Evolutionary conservation across 1,140 invertebrate species (phyloP).

Genomic region (Drosophila repletoides): DNA sequence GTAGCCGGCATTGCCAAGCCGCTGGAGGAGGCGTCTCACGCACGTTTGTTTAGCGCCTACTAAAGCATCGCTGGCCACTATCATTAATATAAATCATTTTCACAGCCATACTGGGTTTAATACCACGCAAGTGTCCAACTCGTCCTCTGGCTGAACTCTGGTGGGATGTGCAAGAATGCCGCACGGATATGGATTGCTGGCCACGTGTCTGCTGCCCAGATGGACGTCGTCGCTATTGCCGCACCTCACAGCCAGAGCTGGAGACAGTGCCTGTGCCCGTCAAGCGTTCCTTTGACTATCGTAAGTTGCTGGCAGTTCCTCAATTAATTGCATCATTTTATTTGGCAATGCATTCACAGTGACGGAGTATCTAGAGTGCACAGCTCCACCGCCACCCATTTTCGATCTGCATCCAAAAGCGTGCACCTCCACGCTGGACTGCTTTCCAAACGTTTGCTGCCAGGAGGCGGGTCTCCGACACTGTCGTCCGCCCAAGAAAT

Average conservation of each 20-base stretch:
- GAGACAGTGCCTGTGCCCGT: constrained; percentile 85
- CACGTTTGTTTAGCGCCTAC: constrained; percentile 83
- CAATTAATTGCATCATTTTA: not conserved
- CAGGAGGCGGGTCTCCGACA: constrained; percentile 87
- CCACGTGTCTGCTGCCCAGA: constrained; percentile 88
- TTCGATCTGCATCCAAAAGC: constrained; percentile 87
- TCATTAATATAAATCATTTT: not conserved
- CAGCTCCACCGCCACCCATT: constrained; percentile 85
- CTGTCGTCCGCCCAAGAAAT: constrained; percentile 87
- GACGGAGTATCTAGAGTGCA: constrained; percentile 87
- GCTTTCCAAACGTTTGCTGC: constrained; percentile 89
- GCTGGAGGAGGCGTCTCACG: constrained; percentile 83
- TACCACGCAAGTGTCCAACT: constrained; percentile 86
- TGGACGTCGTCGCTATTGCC: constrained; percentile 85
- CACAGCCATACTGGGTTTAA: constrained; percentile 86
- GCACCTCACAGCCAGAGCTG: constrained; percentile 85
- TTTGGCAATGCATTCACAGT: too few relatives aligned
- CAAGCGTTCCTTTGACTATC: constrained; percentile 82
- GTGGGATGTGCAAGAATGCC: constrained; percentile 86
- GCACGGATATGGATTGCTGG: constrained; percentile 87
- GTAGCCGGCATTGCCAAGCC: constrained; percentile 85
- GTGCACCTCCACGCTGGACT: constrained; percentile 87
- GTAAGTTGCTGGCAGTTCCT: constrained; percentile 63
- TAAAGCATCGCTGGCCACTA: not conserved
- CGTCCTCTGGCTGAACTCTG: constrained; percentile 86